Base-by-base conservation (phyloP, 2,888 invertebrate genomes). In the Agrotis exclamationis region DNA sequence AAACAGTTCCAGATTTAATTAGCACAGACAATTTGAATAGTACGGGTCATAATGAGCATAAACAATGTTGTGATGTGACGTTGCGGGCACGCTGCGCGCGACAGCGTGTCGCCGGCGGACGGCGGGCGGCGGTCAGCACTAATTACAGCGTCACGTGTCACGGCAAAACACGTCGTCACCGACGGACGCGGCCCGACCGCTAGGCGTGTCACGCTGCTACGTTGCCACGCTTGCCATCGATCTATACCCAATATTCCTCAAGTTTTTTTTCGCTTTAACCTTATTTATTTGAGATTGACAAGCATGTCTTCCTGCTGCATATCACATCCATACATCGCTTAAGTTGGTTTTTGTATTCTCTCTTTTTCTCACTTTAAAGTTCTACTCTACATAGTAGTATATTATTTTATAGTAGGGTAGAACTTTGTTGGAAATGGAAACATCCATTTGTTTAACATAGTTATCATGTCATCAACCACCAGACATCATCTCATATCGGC, bases 71-170 rank as follows among this genome's bases (percentile, higher is more conserved):
- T 73, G 74, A 64, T 74, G 72, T 79, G 78, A 85, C 76, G 79
- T 67, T 79, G 76, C 62, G 78, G 81, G 76, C 76, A 79, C 84
- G 75, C 77, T 83, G 84, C 64, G 65, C 53, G 70, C 85, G 85
- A 85, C 85, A 80, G 85, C 89, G 86, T 85, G 89, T 76, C 86
- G 87, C 83, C 82, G 83, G 83, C 33, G 51, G 51, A 33, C 87
- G 88, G 82, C 80, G 83, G 82, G 79, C 84, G 87, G 89, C 86
- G 93, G 94, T 93, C 93, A 91, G 93, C 93, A 93, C 95, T 95
- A 95, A 95, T 95, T 95, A 95, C 93, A 70, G 83, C 93, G 90
- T 94, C 94, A 94, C 93, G 89, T 94, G 94, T 90, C 93, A 90
- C 87, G 88, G 79, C 94, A 95, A 95, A 95, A 95, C 95, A 94